Conservation (phyloP, 1,140 invertebrate species). For the Pachyrhynchus sulphureomaculatus region DNA sequence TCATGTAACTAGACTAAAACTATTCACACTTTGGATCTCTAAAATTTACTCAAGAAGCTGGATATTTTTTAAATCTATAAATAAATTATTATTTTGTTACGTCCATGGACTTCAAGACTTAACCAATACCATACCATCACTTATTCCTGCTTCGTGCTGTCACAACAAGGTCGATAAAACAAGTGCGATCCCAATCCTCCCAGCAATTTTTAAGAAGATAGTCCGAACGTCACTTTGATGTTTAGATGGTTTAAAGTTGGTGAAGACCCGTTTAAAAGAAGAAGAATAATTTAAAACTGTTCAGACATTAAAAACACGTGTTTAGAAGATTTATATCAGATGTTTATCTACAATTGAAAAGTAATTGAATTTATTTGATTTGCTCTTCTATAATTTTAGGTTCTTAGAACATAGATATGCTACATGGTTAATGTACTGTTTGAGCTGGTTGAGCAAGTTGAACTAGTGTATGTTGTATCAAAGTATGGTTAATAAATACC, state of each 20-base stretch:
- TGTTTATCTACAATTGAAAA: conserved; percentile 6
- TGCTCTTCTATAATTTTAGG: not conserved
- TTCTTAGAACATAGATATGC: not conserved
- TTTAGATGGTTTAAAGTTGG: not conserved
- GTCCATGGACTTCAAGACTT: not conserved
- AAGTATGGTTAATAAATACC: no score
- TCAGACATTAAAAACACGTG: conserved; percentile 3
- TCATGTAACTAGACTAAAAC: no score
- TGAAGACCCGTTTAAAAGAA: conserved; percentile 3
- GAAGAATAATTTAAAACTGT: not conserved
- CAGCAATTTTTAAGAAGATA: not conserved
- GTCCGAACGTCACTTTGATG: not conserved
- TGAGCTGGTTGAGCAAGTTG: not conserved
- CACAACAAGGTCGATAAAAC: conserved; percentile 7
- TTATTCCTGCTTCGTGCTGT: not conserved
- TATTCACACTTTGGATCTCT: no score
- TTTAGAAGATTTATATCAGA: conserved; percentile 4
- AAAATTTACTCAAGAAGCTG: no score
- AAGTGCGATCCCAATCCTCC: conserved; percentile 1
- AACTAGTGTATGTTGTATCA: no score
- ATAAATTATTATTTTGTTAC: not conserved
- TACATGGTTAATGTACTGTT: not conserved
- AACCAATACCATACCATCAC: conserved; percentile 1
- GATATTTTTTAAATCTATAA: no score
- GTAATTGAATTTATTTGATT: not conserved